These are phyloP conservation scores for Idaea dimidiata DNA, from an alignment of 2,888 invertebrate genomes.

Conservation along the genomic window DNA sequence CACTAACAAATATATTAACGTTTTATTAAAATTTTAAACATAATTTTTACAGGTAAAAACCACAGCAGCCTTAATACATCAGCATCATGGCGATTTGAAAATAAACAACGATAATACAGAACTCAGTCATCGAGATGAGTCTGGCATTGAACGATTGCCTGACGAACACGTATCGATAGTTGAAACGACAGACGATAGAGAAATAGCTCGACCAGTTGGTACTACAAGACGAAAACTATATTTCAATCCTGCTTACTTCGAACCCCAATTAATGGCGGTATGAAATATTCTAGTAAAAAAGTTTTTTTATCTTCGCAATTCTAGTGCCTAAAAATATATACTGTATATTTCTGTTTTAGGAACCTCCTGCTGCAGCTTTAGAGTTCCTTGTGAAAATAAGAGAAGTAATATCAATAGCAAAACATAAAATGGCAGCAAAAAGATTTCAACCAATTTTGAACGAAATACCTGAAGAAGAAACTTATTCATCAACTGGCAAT, in stretches of 20 bases:
- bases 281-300: slow-evolving; percentile 37
- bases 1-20: neutral
- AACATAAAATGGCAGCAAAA: slow-evolving; percentile 92
- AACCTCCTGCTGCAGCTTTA: slow-evolving; percentile 93
- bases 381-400: slow-evolving; percentile 94
- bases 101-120: slow-evolving; percentile 54
- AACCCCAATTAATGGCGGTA: slow-evolving; percentile 91
- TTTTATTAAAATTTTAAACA: neutral
- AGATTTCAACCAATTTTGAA: slow-evolving; percentile 88
- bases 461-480: slow-evolving; percentile 91
- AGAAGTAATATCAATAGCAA: slow-evolving; percentile 94
- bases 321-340: neutral
- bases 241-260: slow-evolving; percentile 95
- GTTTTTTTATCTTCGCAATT: neutral
- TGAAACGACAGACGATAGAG: slow-evolving; percentile 87
- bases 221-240: slow-evolving; percentile 89
- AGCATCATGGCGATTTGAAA: slow-evolving; percentile 66
- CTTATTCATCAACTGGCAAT: slow-evolving; percentile 69
- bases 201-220: slow-evolving; percentile 85
- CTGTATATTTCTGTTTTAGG: slow-evolving; percentile 74
- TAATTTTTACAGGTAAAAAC: slow-evolving; percentile 61
- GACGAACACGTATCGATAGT: slow-evolving; percentile 93
- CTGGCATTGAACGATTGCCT: slow-evolving; percentile 86
- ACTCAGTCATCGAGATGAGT: slow-evolving; percentile 73
- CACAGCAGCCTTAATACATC: slow-evolving; percentile 88